Evolutionary conservation across 2,888 invertebrate species (phyloP).

Genomic region (Alviniconcha strummeri): DNA sequence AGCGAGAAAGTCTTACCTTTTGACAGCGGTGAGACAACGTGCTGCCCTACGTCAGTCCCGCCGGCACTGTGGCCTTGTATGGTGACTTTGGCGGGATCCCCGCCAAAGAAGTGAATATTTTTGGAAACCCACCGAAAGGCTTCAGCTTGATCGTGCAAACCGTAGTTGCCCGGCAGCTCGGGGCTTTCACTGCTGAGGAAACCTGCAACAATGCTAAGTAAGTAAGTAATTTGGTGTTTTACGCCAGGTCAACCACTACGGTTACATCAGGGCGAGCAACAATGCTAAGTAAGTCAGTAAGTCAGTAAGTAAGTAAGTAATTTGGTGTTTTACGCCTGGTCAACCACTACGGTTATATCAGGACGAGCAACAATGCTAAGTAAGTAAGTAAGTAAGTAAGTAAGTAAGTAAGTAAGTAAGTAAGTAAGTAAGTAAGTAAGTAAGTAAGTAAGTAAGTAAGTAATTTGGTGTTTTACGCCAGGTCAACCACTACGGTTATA

Average conservation of each 20-base stretch:
- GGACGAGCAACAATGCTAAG: no score
- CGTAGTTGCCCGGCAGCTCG: slow-evolving; percentile 35
- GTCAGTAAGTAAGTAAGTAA: background rate
- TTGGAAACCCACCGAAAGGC: slow-evolving; percentile 36
- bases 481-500: no score
- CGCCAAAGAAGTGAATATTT: slow-evolving; percentile 39
- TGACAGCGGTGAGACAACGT: slow-evolving; percentile 35
- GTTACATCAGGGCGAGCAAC: no score
- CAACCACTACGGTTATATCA: no score
- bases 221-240: no score
- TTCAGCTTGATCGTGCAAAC: slow-evolving; percentile 34
- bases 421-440: no score
- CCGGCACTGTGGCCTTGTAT: slow-evolving; percentile 44
- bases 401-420: no score
- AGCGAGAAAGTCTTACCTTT: slow-evolving; percentile 26
- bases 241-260: no score
- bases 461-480: no score
- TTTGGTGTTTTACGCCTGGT: no score
- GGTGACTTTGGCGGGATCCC: slow-evolving; percentile 40
- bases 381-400: no score
- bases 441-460: no score
- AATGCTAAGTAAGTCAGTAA: background rate
- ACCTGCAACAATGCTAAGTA: slow-evolving; percentile 21
- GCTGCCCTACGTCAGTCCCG: slow-evolving; percentile 35
- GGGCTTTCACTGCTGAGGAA: slow-evolving; percentile 30